Percentiles rank a stretch among this genome's conserved stretches.
These are phyloP conservation scores for Lasiurus cinereus DNA, from an alignment of 2,113 vertebrate genomes.

Conservation along the genomic window DNA sequence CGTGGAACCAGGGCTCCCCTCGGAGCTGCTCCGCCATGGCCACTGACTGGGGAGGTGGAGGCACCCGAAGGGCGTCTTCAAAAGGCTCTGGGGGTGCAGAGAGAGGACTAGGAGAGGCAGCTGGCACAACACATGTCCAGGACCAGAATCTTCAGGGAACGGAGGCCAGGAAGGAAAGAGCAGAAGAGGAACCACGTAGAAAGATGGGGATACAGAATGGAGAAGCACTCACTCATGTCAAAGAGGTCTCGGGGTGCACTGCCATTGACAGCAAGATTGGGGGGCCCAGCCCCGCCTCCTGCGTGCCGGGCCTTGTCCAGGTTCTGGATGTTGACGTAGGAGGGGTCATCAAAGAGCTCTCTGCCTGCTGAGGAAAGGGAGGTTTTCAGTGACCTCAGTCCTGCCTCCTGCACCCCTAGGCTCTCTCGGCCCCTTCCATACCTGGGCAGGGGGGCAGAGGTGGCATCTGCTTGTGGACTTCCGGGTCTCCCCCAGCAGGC, in stretches of 20 bases:
- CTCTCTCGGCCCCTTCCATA: constrained; percentile 53
- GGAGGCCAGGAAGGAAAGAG: not conserved
- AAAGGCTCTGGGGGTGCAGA: constrained; percentile 93
- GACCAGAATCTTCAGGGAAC: constrained; percentile 63
- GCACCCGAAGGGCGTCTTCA: constrained; percentile 93
- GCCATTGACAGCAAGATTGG: constrained; percentile 89
- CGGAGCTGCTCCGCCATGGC: constrained; percentile 96
- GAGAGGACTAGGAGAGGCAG: not conserved
- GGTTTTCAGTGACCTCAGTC: not conserved
- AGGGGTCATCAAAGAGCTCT: constrained; percentile 96
- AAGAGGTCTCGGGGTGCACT: constrained; percentile 94
- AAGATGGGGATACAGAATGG: not conserved
- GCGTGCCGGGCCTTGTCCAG: constrained; percentile 92
- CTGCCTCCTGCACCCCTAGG: not conserved
- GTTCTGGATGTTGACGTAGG: constrained; percentile 96
- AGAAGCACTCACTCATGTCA: constrained; percentile 94
- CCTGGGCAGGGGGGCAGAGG: constrained; percentile 80
- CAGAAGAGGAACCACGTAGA: accelerated
- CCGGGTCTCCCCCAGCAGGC: constrained; percentile 70
- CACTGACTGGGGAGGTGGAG: constrained; percentile 83
- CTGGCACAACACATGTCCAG: not conserved
- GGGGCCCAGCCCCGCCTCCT: not conserved
- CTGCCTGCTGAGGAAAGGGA: constrained; percentile 64
- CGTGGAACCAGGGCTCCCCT: constrained; percentile 96
- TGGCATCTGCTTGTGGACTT: constrained; percentile 84